Base-by-base conservation (phyloP, 2,113 vertebrate species). In the Acrocephalus arundinaceus region DNA sequence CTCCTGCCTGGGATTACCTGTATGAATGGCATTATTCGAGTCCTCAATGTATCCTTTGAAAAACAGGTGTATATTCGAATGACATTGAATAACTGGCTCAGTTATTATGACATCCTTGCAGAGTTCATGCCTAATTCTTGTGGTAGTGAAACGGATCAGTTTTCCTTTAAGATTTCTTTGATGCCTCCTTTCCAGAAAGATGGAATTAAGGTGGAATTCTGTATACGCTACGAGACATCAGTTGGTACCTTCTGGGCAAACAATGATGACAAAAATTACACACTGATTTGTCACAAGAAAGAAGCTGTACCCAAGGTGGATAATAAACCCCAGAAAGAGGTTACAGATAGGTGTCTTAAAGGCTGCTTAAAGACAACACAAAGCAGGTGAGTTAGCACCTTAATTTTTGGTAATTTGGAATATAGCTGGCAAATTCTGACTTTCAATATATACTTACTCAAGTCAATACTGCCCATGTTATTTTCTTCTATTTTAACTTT, bases 111-210 rank as follows among this genome's bases (percentile, higher is more conserved):
- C 90, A 98, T 99, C 78, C 90, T 97, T 10, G 99, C 99, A 25
- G 98, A 99, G 33, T 99, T 99, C 88, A 94, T 99, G 66, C 98
- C 99, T 9, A 99, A 99, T 86, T 99, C 99, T 73, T 99, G 98
- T 63, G 98, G 99, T 61, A 97, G 98, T 81, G 98, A 98, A 91
- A 99, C 98, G 0, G 99, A 99, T 93, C 98, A 98, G 72, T 99
- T 99, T 86, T 97, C 98, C 45, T 99, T 99, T 92, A 98, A 97
- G 86, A 98, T 99, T 87, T 96, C 98, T 51, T 82, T 99, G 96
- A 97, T 97, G 76, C 98, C 99, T 94, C 98, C 99, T 23, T 98
- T 98, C 80, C 97, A 98, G 73, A 97, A 89, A 93, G 98, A 98
- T 62, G 99, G 98, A 48, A 93, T 96, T 88, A 98, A 98, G 83